phyloP scores from a whole-genome alignment of 2,797 vertebrate species.

The Sebastolobus altivelis region DNA sequence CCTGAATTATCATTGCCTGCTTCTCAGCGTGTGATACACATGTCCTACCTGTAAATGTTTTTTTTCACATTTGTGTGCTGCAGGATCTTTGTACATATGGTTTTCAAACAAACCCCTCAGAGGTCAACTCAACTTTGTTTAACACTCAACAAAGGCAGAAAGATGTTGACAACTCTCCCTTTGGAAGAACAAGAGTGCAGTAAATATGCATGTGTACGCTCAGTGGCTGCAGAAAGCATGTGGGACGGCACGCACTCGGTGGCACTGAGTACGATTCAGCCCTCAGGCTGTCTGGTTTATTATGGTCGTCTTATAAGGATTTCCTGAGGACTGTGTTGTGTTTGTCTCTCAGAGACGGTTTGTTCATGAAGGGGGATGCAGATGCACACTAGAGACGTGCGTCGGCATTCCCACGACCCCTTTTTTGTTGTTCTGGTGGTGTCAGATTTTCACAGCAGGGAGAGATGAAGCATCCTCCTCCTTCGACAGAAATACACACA shows the following conservation, averaged over 20 bases:
- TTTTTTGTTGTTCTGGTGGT: not conserved
- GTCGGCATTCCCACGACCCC: not conserved
- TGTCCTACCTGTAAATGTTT: not conserved
- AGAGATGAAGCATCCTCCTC: not conserved
- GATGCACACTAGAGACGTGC: not conserved
- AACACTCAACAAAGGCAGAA: not conserved
- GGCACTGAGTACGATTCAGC: not conserved
- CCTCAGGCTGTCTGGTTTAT: not conserved
- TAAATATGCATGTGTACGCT: not conserved
- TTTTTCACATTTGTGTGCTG: not conserved
- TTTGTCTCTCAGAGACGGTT: conserved; percentile 2
- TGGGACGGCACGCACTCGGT: not conserved
- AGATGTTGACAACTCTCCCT: conserved; percentile 3
- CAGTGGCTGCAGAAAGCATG: conserved; percentile 3
- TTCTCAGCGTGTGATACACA: not conserved
- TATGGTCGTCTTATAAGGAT: not conserved
- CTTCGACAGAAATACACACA: not conserved
- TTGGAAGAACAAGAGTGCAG: conserved; percentile 6
- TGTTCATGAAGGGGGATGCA: not conserved
- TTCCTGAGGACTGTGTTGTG: conserved; percentile 5
- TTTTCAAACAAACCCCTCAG: not conserved
- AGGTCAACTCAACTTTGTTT: not conserved
- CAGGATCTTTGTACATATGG: not conserved
- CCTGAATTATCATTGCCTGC: not conserved
- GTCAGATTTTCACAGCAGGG: not conserved